phyloP scores from a whole-genome alignment of 1,140 invertebrate species.

The Arion vulgaris region DNA sequence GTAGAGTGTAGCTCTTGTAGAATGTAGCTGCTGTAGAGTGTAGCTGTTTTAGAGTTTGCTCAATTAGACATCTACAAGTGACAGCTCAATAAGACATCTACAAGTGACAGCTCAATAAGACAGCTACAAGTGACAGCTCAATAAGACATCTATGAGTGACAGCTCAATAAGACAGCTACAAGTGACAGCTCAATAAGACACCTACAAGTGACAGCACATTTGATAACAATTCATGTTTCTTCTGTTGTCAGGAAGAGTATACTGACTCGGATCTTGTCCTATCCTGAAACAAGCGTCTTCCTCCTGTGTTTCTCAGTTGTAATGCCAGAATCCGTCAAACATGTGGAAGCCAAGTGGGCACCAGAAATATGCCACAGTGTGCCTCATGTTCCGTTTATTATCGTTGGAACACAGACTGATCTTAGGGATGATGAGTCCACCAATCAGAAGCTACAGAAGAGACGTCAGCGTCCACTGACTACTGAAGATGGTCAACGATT shows the following conservation, averaged over 20 bases:
- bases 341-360: slow-evolving; percentile 90
- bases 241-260: slow-evolving; percentile 89
- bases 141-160: too few species aligned
- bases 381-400: slow-evolving; percentile 85
- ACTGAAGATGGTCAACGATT: slow-evolving; percentile 83
- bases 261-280: slow-evolving; percentile 92
- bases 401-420: slow-evolving; percentile 77
- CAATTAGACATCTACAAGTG: too few species aligned
- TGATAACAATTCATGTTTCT: too few species aligned
- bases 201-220: too few species aligned
- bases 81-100: too few species aligned
- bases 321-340: slow-evolving; percentile 97
- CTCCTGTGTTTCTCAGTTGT: slow-evolving; percentile 99
- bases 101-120: too few species aligned
- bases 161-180: too few species aligned
- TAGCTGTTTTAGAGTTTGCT: too few species aligned
- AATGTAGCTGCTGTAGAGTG: too few species aligned
- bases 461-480: slow-evolving; percentile 86
- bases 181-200: too few species aligned
- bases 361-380: slow-evolving; percentile 79
- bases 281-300: slow-evolving; percentile 98
- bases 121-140: too few species aligned
- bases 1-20: too few species aligned
- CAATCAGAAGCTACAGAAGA: slow-evolving; percentile 88
- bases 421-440: slow-evolving; percentile 71